Evolutionary conservation across 2,888 invertebrate species (phyloP), one percentile per base, ranked within the genome.

Genomic region (Melipona beecheii): DNA sequence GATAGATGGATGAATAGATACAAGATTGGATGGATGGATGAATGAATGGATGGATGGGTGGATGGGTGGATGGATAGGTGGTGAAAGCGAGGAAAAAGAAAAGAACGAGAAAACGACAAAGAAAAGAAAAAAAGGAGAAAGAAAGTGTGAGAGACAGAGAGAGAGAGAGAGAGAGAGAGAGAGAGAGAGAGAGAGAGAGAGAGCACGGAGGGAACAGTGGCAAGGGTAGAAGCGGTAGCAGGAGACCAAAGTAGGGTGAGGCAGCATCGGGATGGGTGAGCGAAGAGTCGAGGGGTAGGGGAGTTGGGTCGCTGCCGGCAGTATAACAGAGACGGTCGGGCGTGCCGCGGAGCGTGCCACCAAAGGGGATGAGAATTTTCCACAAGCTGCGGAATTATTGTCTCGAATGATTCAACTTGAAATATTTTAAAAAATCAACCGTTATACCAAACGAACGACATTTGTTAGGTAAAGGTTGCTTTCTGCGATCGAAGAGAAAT

Each of bases 341-440:
- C 94, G 94, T 94, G 94, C 94, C 94, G 94, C 94, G 93, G 94
- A 94, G 94, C 94, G 94, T 94, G 94, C 94, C 94, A 94, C 93
- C 93, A 93, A 93, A 93, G 94, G 94, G 94, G 94, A 93, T 94
- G 94, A 91, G 94, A 93, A 93, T 93, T 93, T 93, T 92, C 91
- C 90, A 84, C 79, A 80, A 75, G 31, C 78, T 60, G 94, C 31
- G 54, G 83, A 94, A 92, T 87, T 93, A 94, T 93, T 94, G 94
- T 90, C 94, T 86, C 79, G 66, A 71, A 71, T 50, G 86, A 71
- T 86, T 72, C 19, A 13, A 43, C 4, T 36, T 13, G 11, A 81
- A 90, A 93, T 93, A 90, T 91, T 62, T 1, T 21, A 0, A 71
- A 89, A 93, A 93, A 87, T 90, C 65, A 0, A 2, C 2, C 43